A percentile compares a stretch with the other conserved stretches of the same genome.
Conservation (phyloP, 92 coral and sea anemone species). For the Epizoanthus stellaris region DNA sequence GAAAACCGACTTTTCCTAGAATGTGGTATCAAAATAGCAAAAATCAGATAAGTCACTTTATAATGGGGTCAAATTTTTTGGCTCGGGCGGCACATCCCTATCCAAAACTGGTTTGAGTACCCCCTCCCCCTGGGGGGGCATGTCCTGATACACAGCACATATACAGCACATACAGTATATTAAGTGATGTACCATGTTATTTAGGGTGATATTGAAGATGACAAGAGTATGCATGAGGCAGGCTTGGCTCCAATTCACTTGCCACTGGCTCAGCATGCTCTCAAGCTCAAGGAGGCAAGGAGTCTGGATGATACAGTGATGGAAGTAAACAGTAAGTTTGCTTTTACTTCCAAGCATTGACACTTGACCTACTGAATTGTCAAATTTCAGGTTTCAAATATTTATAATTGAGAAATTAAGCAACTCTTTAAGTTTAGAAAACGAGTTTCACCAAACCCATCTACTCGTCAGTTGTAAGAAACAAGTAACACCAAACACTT, state of each 20-base stretch:
- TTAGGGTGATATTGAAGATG: conserved; percentile 31
- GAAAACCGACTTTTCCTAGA: too few relatives aligned
- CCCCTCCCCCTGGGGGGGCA: too few relatives aligned
- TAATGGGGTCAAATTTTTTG: not conserved
- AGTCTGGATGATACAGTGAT: not conserved
- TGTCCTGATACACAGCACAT: not conserved
- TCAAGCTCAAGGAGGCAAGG: conserved; percentile 27
- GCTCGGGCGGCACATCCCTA: too few relatives aligned
- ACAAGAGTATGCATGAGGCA: conserved; percentile 10
- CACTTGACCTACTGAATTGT: too few relatives aligned
- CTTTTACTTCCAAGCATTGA: not conserved
- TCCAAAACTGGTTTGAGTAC: too few relatives aligned
- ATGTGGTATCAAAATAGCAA: too few relatives aligned
- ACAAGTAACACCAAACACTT: too few relatives aligned
- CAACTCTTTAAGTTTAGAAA: too few relatives aligned
- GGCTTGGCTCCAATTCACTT: conserved; percentile 37
- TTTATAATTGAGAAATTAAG: too few relatives aligned
- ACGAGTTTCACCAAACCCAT: too few relatives aligned
- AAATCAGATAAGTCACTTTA: not conserved
- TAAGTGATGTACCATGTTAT: not conserved
- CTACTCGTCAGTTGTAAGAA: too few relatives aligned
- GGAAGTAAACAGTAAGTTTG: conserved; percentile 18
- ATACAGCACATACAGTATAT: not conserved
- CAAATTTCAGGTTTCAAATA: too few relatives aligned
- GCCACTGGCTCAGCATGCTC: conserved; percentile 34